phyloP scores from a whole-genome alignment of 2,888 invertebrate genomes.

The Leptopterna dolabrata region DNA sequence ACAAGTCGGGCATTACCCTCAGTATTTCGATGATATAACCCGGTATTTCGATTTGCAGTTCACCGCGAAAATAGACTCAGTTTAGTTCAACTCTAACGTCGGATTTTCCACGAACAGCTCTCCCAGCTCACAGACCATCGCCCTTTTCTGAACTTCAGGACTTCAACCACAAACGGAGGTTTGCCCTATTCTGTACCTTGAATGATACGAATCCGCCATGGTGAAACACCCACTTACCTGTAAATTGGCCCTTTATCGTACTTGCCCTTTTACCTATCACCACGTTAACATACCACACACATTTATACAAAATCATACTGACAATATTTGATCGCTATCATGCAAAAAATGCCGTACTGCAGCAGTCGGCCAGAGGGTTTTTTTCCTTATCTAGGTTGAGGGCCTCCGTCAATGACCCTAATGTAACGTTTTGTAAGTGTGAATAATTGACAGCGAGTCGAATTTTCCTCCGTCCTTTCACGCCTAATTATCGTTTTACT shows the following conservation, averaged over 20 bases:
- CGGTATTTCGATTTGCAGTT: background rate
- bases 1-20: background rate
- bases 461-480: background rate
- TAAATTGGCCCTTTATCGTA: background rate
- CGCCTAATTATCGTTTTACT: background rate
- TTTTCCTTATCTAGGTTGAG: slow-evolving; percentile 11
- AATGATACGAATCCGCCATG: slow-evolving; percentile 2
- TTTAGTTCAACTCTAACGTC: background rate
- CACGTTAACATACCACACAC: too few relatives aligned
- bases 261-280: background rate
- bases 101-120: background rate
- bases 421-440: slow-evolving; percentile 11
- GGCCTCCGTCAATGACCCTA: slow-evolving; percentile 6
- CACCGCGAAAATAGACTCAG: background rate
- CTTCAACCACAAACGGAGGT: slow-evolving; percentile 7
- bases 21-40: background rate
- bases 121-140: background rate
- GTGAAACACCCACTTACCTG: slow-evolving; percentile 11
- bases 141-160: too few relatives aligned
- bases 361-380: background rate
- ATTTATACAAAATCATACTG: too few relatives aligned
- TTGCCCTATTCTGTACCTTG: background rate
- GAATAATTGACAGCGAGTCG: background rate
- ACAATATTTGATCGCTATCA: background rate
- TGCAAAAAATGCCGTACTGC: background rate